phyloP scores from a whole-genome alignment of 2,888 invertebrate genomes.

The Tortrix viridana region DNA sequence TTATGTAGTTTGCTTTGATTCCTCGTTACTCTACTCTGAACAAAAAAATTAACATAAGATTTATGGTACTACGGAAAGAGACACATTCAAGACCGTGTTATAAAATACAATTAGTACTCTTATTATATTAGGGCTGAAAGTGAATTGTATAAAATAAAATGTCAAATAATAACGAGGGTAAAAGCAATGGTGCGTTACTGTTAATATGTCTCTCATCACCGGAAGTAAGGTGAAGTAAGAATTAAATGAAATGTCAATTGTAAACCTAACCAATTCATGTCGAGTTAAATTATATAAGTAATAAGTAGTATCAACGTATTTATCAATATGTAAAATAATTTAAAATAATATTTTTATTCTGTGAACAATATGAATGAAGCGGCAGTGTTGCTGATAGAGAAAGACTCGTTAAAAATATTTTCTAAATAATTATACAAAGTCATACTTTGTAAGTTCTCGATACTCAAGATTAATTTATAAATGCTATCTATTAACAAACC shows the following conservation, averaged over 20 bases:
- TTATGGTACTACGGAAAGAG: too few species aligned
- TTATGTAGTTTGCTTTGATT: not conserved
- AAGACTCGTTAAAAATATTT: constrained; percentile 11
- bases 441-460: constrained; percentile 32
- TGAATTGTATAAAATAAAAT: constrained; percentile 1
- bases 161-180: constrained; percentile 2
- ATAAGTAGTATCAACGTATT: constrained; percentile 45
- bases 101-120: not conserved
- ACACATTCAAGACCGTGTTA: not conserved
- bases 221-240: constrained; percentile 3
- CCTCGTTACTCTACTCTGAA: not conserved
- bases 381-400: constrained; percentile 26
- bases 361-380: constrained; percentile 3
- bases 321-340: not conserved
- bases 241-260: constrained; percentile 28
- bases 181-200: not conserved
- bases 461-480: constrained; percentile 47
- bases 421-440: constrained; percentile 23
- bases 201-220: too few species aligned
- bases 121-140: not conserved
- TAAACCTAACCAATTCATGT: constrained; percentile 10
- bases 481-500: constrained; percentile 53
- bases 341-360: not conserved
- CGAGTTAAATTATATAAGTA: constrained; percentile 55
- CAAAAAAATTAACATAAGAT: too few species aligned